Percentiles rank a stretch among this genome's conserved stretches.
These are phyloP conservation scores for Bostrychus sinensis DNA, from an alignment of 2,113 vertebrate genomes.

Conservation along the genomic window DNA sequence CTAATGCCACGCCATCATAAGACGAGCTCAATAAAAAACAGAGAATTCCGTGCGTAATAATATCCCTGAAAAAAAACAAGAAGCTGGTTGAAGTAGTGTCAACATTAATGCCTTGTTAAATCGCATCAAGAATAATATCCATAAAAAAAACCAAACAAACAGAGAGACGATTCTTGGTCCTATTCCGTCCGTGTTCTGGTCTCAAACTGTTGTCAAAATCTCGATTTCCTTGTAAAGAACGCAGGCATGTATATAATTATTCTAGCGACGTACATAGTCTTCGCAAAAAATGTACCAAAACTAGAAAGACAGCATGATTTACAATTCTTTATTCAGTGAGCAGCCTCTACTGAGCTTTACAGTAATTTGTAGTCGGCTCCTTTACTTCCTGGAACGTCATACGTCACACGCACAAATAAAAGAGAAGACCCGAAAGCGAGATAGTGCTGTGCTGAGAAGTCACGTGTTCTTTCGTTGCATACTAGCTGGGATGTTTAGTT, in stretches of 20 bases:
- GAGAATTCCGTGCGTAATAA: background rate
- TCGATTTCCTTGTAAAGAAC: background rate
- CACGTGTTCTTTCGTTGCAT: too few relatives aligned
- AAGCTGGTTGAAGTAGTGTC: background rate
- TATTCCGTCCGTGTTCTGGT: background rate
- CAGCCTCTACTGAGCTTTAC: background rate
- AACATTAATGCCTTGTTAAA: background rate
- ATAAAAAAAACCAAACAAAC: background rate
- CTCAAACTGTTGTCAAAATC: background rate
- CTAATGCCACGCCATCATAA: constrained; percentile 60
- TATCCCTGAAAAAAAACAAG: background rate
- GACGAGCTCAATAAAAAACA: background rate
- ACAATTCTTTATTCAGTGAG: background rate
- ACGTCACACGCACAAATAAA: constrained; percentile 8
- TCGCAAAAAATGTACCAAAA: background rate
- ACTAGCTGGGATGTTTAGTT: too few relatives aligned
- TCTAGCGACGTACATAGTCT: background rate
- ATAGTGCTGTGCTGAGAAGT: background rate
- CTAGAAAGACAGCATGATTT: background rate
- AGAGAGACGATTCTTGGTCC: background rate
- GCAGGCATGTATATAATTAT: background rate
- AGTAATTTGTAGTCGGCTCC: background rate
- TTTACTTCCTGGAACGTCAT: constrained; percentile 60
- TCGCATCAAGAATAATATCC: background rate
- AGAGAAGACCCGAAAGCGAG: background rate